Base-by-base conservation (phyloP, 2,113 vertebrate genomes). In the Daboia siamensis region DNA sequence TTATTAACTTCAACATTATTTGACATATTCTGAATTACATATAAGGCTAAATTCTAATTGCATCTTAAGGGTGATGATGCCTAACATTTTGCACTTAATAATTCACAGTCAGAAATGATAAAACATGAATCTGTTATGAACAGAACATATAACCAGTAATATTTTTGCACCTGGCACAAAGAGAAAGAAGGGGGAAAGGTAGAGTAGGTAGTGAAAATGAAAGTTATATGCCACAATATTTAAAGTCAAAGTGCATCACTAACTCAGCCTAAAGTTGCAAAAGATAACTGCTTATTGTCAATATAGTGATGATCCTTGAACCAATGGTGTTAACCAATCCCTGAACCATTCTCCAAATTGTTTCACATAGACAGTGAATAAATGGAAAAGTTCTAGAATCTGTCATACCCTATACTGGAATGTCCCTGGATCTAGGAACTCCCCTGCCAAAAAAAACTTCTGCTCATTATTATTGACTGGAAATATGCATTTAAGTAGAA, bases 1-100 rank as follows among this genome's bases (percentile, higher is more conserved):
- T 57, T 95, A 92, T 95, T 95, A 92, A 94, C 93, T 94, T 95
- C 21, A 91, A 93, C 92, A 91, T 91, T 90, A 44, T 91, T 74
- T 93, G 90, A 94, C 88, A 29, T 46, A 1, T 90, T 94, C 88
- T 57, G 80, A 89, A 93, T 84, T 88, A 39, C 39, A 2, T 39
- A 90, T 93, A 88, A 93, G 93, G 52, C 10, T 94, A 95, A 95
- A 93, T 92, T 94, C 93, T 95, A 92, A 64, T 48, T 90, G 91
- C 92, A 93, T 92, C 21, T 48, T 93, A 61, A 94, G 88, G 91
- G 52, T 20, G 5, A 87, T 91, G 90, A 92, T 93, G 80, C 91
- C 87, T 92, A 87, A 56, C 13, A 80, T 56, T 94, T 94, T 94
- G 86, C 4, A 55, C 11, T 64, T 54, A 26, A 29, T 64, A 74